Evolutionary conservation across 2,888 invertebrate species (phyloP).

Genomic region (Xiphydria camelus): DNA sequence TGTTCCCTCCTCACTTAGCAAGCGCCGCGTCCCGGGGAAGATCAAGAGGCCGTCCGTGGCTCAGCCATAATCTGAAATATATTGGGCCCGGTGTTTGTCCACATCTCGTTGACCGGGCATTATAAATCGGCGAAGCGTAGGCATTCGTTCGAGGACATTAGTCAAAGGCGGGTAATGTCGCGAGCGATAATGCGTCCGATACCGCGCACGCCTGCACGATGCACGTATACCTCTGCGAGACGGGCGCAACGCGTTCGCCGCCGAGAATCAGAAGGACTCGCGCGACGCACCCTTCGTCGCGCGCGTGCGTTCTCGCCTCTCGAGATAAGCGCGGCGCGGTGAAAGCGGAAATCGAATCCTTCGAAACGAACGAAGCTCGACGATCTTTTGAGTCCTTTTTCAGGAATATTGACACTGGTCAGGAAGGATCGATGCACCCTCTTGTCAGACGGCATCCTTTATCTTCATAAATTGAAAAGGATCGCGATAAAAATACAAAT

Average conservation of each 20-base stretch:
- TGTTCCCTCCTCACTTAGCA: slow-evolving; percentile 27
- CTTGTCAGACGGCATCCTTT: too few relatives aligned
- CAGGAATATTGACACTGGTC: too few relatives aligned
- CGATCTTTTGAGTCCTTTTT: background rate
- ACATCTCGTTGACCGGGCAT: slow-evolving; percentile 57
- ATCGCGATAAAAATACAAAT: too few relatives aligned
- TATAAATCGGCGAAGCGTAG: slow-evolving; percentile 58
- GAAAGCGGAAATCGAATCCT: too few relatives aligned
- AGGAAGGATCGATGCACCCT: too few relatives aligned
- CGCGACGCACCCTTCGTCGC: slow-evolving; percentile 13
- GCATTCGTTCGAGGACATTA: slow-evolving; percentile 57
- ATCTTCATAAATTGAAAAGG: too few relatives aligned
- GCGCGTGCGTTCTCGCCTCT: too few relatives aligned
- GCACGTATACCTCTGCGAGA: slow-evolving; percentile 8
- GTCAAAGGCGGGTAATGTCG: slow-evolving; percentile 56
- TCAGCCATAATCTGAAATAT: slow-evolving; percentile 56
- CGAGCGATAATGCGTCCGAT: slow-evolving; percentile 56
- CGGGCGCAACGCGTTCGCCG: slow-evolving; percentile 12
- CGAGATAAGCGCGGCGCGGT: background rate
- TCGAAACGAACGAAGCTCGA: background rate
- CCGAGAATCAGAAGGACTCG: slow-evolving; percentile 30
- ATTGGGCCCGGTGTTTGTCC: slow-evolving; percentile 57
- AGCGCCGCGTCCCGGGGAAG: too few relatives aligned
- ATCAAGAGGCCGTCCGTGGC: too few relatives aligned
- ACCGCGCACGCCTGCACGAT: slow-evolving; percentile 44